These are phyloP conservation scores for Cavia porcellus DNA, from an alignment of 2,113 vertebrate species.

Conservation along the genomic window DNA sequence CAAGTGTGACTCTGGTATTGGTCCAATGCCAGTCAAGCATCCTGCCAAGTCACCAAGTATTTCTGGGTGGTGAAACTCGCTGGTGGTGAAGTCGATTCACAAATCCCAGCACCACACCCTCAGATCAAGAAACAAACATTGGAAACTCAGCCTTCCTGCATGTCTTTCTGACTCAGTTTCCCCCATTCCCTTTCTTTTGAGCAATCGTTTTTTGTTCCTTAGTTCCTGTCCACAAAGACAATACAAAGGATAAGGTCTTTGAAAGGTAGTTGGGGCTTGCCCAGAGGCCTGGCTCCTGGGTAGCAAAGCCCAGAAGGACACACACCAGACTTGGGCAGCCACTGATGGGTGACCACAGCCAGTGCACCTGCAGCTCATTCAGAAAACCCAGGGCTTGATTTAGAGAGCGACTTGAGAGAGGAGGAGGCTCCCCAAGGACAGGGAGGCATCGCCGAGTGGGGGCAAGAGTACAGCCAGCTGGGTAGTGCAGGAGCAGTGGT, in stretches of 20 bases:
- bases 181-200: neutral
- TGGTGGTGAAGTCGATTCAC: neutral
- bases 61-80: fast-evolving
- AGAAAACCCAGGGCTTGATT: neutral
- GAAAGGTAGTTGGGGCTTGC: neutral
- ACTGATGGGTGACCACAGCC: neutral
- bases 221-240: neutral
- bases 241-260: neutral
- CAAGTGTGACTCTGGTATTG: neutral
- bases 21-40: neutral
- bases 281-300: neutral
- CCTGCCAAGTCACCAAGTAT: neutral
- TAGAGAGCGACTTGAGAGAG: too few relatives aligned
- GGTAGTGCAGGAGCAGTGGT: fast-evolving
- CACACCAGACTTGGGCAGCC: fast-evolving
- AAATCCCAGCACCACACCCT: neutral
- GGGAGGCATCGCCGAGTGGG: neutral
- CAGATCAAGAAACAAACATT: neutral
- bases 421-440: neutral
- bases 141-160: neutral
- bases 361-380: neutral
- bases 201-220: neutral
- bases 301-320: neutral
- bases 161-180: neutral
- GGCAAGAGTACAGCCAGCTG: fast-evolving